Evolutionary conservation across 1,140 invertebrate species (phyloP), one percentile per base, ranked within the genome.

Genomic region (Zaprionus vittiger): DNA sequence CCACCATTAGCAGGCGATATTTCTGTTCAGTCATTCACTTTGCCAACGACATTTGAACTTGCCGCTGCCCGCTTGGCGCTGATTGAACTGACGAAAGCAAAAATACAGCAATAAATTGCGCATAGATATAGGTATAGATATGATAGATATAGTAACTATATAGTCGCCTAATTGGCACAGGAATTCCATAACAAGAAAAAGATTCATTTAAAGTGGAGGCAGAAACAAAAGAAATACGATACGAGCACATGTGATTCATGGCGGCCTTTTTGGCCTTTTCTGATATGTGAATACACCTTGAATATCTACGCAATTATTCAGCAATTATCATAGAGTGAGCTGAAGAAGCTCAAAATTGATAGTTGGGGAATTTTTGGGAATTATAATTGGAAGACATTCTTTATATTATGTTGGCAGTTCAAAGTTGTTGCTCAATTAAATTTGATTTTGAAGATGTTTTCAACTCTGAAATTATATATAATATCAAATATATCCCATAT

Each of bases 41-140:
- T 90, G 82, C 82, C 86, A 90, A 91, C 91, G 85, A 90, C 85
- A 91, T 90, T 91, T 90, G 85, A 90, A 91, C 85, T 82, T 85
- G 82, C 52, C 41, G 41, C 37, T 38, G 82, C 52, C 52, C 41
- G 41, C 37, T 38, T 34, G 38, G 41, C 68, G 64, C 69, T 70
- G 77, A 73, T 83, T 82, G 69, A 81, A 78, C 80, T 69, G 81
- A 79, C 72, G 68, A 77, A 65, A 72, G 68, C 34, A 12, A 28
- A 55, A 64, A 69, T 62, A 69, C 24, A 59, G 24, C 56, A 38
- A 66, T 62, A 63, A 63, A 41, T 20, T 49, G 60, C 15, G 22
- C 41, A 47, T n/a, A 47, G n/a, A 9, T 47, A 47, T 17, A 11
- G n/a, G 7, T 17, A 34, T 34, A 34, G 9, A 34, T 34, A 34